Evolutionary conservation across 2,888 invertebrate species (phyloP).

Genomic region (Aplocera efformata): DNA sequence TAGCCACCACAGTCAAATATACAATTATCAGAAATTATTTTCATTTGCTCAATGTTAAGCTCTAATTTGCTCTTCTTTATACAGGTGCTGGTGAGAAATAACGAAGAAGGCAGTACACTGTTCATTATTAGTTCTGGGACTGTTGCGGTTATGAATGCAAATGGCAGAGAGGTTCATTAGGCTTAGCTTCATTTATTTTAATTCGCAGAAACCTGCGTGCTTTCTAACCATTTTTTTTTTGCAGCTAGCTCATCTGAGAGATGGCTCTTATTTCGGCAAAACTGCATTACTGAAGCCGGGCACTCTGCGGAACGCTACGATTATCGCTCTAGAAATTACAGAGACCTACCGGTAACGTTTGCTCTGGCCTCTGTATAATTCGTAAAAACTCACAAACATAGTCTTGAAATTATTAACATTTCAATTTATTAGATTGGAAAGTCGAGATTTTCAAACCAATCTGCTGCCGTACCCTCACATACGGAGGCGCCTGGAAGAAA

Average conservation of each 20-base stretch:
- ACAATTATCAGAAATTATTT: no score
- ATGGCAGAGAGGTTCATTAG: slow-evolving; percentile 71
- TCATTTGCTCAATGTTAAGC: no score
- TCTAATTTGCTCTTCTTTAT: no score
- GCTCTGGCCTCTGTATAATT: not conserved
- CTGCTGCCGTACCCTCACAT: slow-evolving; percentile 50
- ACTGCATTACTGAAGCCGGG: slow-evolving; percentile 73
- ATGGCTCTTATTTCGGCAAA: slow-evolving; percentile 83
- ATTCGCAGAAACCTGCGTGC: no score
- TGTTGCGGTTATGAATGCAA: slow-evolving; percentile 77
- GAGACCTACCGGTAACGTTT: slow-evolving; percentile 71
- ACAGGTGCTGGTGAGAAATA: slow-evolving; percentile 76
- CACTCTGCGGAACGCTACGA: slow-evolving; percentile 68
- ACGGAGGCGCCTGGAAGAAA: slow-evolving; percentile 35
- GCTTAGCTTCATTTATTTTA: no score
- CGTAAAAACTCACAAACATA: not conserved
- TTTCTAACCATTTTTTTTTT: slow-evolving; percentile 22
- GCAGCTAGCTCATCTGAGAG: slow-evolving; percentile 72
- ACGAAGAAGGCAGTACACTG: slow-evolving; percentile 75
- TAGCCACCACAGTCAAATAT: no score
- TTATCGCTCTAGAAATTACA: slow-evolving; percentile 81
- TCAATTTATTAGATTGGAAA: slow-evolving; percentile 59
- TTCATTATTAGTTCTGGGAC: slow-evolving; percentile 82
- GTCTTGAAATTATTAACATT: no score
- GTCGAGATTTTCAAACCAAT: slow-evolving; percentile 60